Evolutionary conservation across 1,140 invertebrate species (phyloP), one percentile per base, ranked within the genome.

Genomic region (Chionoecetes opilio): DNA sequence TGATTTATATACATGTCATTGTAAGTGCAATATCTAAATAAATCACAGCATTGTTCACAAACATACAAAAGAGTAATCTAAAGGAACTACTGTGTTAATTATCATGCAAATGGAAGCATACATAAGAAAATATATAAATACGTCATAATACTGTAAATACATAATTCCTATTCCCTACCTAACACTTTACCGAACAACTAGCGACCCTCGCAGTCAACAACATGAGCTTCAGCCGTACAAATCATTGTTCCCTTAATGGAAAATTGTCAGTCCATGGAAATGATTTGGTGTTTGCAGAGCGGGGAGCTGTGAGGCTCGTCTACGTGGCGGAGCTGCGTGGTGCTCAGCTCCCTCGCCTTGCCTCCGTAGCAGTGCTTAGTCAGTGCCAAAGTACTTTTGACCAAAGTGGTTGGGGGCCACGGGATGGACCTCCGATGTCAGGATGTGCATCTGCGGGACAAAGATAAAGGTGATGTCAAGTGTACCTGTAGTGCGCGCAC

Each of bases 381-480:
- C 99, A 95, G 99, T 99, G 96, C 99, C 99, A 98, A 99, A 99
- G 97, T 99, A 99, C 97, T 99, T 99, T 97, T 99, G 99, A 96
- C 99, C 99, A 97, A 99, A 99, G 97, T 99, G 99, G 97, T 99
- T 99, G 26, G 99, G 99, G 35, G 99, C 99, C n/a, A 99, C 98
- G 11, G 98, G 98, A 97, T 99, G 99, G 82, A 99, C 97, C 97
- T 99, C 99, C 0, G 99, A 99, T 0, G 99, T 99, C 86, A 99
- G 97, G 96, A 99, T 99, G 97, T 98, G 99, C 98, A 99, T 98
- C 96, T 96, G 96, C 3, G 75, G 97, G 97, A 95, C 96, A 93
- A 95, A 96, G 96, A 85, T 0, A 8, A 85, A 14, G 29, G 29
- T 6, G 82, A 3, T 85, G 82, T 21, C 5, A 6, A 35, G 14